A percentile compares a stretch with the other conserved stretches of the same genome.
phyloP scores from a whole-genome alignment of 2,797 vertebrate species.

The Lithobates pipiens region DNA sequence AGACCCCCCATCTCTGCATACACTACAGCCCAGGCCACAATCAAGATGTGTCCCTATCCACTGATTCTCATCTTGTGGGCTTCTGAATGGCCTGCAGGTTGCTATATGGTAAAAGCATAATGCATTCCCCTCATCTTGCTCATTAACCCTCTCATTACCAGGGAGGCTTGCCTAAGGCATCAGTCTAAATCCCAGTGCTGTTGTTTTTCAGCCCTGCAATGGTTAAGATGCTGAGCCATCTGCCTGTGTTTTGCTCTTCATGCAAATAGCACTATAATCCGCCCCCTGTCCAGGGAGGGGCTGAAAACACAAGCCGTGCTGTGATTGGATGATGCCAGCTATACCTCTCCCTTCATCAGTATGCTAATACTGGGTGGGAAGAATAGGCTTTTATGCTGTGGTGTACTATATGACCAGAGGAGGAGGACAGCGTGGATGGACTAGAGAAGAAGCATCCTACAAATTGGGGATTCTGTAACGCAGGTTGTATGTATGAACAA shows the following conservation, averaged over 20 bases:
- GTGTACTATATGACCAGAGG: background rate
- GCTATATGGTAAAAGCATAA: background rate
- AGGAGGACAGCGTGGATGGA: background rate
- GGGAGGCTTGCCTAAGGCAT: no score
- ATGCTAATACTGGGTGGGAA: conserved; percentile 8
- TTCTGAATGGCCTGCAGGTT: conserved; percentile 23
- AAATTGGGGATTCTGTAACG: background rate
- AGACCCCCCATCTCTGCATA: background rate
- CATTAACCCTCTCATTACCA: background rate
- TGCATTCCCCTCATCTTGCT: background rate
- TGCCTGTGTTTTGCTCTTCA: conserved; percentile 48
- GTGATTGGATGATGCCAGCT: conserved; percentile 13
- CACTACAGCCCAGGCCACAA: conserved; percentile 29
- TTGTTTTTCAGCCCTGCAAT: background rate
- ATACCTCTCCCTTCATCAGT: conserved; percentile 33
- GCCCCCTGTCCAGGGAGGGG: conserved; percentile 12
- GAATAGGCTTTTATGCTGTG: conserved; percentile 52
- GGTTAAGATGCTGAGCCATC: conserved; percentile 39
- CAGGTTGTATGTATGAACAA: no score
- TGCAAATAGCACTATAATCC: conserved; percentile 42
- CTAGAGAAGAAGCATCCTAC: background rate
- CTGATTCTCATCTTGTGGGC: conserved; percentile 7
- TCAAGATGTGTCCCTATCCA: conserved; percentile 50
- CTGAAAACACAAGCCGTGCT: background rate
- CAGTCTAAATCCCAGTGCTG: background rate